Evolutionary conservation across 2,888 invertebrate genomes (phyloP), one percentile per base, ranked within the genome.

Genomic region (Megalurothrips usitatus): DNA sequence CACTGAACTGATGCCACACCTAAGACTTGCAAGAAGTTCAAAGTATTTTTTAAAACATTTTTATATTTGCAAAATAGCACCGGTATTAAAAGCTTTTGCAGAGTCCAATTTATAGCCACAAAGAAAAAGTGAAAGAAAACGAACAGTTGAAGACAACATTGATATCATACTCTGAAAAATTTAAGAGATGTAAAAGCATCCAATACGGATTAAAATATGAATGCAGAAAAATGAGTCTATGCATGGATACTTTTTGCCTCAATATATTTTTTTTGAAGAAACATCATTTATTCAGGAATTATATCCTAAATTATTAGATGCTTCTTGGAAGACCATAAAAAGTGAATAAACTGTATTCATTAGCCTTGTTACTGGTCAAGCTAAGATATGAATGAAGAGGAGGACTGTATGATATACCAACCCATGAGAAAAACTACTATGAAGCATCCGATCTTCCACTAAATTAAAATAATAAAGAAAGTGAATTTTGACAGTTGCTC

Each of bases 291-390:
- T 43, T 43, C 34, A 14, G 58, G 58, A 58, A 19, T 58, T 19
- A 43, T 43, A 58, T 17, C 58, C 58, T 58, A 14, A 58, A 14
- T 19, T 58, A 19, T 58, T 14, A 58, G 17, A 11, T 68, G 11
- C 11, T 23, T 68, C 23, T 68, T 68, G 68, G 68, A 68, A 68
- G 68, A 68, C 68, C 68, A 23, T 68, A 11, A 68, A 68, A 68
- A 68, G 26, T 68, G 68, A 10, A 68, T 23, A 68, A 68, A 23
- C 19, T 68, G 26, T n/a, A 11, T 68, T 19, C 26, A n/a, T n/a
- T 68, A n/a, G 19, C 52, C 52, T 52, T 17, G 19, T 17, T 52
- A 19, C 52, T 19, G 19, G 52, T 52, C 14, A 52, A 12, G 19
- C 12, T 10, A 52, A 52, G 52, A 52, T 19, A 52, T 12, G 19